These are phyloP conservation scores for Lamellibrachia luymesi DNA, from an alignment of 1,140 invertebrate genomes.

Conservation along the genomic window DNA sequence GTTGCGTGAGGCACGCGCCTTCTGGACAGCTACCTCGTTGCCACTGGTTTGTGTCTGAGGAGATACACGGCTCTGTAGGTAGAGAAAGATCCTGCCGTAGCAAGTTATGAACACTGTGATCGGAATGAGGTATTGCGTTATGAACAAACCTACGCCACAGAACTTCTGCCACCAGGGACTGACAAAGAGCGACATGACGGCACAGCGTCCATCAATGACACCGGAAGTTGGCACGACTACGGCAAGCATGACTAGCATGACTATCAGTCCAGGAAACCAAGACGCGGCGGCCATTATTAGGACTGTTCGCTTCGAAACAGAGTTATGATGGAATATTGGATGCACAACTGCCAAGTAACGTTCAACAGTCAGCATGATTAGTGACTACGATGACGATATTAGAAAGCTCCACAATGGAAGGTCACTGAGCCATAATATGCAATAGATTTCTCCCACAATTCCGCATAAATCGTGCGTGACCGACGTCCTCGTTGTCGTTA, in stretches of 20 bases:
- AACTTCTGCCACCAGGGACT: neutral
- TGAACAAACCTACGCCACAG: slow-evolving; percentile 17
- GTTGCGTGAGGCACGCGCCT: slow-evolving; percentile 21
- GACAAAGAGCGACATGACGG: slow-evolving; percentile 11
- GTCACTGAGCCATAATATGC: slow-evolving; percentile 22
- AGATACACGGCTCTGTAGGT: neutral
- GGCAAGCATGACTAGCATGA: neutral
- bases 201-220: slow-evolving; percentile 13
- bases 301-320: neutral
- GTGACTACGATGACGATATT: slow-evolving; percentile 17
- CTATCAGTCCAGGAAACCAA: slow-evolving; percentile 12
- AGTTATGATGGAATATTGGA: slow-evolving; percentile 26
- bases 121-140: slow-evolving; percentile 18
- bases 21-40: neutral
- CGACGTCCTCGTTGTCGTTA: slow-evolving; percentile 21
- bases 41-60: neutral
- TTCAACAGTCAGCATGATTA: slow-evolving; percentile 24
- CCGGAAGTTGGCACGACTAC: slow-evolving; percentile 8
- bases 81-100: slow-evolving; percentile 19
- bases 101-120: slow-evolving; percentile 14
- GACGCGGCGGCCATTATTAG: neutral
- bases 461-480: neutral
- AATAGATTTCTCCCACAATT: slow-evolving; percentile 9
- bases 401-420: slow-evolving; percentile 19
- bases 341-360: slow-evolving; percentile 26